Evolutionary conservation across 2,113 vertebrate genomes (phyloP).

Genomic region (Arothron firmamentum): DNA sequence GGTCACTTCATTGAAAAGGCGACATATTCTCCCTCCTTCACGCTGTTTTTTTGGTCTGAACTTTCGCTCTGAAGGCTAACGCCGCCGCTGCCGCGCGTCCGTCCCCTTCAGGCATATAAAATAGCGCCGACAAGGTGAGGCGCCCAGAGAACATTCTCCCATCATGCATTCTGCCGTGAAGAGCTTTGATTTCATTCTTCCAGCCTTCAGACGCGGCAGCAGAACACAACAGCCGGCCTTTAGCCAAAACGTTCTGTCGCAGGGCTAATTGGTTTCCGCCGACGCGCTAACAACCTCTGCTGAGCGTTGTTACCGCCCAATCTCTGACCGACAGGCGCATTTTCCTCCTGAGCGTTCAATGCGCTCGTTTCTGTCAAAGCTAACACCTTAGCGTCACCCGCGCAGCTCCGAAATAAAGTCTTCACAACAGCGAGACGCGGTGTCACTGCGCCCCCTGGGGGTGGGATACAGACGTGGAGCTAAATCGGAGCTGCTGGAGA

Average conservation of each 20-base stretch:
- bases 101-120: slow-evolving; percentile 17
- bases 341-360: no score
- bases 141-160: slow-evolving; percentile 5
- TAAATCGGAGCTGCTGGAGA: no score
- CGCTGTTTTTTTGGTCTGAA: neutral
- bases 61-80: slow-evolving; percentile 43
- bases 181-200: neutral
- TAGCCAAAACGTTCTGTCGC: neutral
- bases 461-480: no score
- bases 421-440: no score
- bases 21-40: slow-evolving; percentile 12
- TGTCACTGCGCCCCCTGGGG: no score
- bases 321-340: slow-evolving; percentile 21
- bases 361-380: no score
- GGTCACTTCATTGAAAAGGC: slow-evolving; percentile 23
- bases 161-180: slow-evolving; percentile 30
- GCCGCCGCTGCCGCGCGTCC: slow-evolving; percentile 7
- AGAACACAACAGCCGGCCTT: neutral
- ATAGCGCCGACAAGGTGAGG: slow-evolving; percentile 17
- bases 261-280: slow-evolving; percentile 21
- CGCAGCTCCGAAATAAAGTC: no score
- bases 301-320: slow-evolving; percentile 44
- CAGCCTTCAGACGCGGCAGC: neutral
- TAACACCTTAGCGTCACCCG: no score
- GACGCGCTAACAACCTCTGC: slow-evolving; percentile 29